Evolutionary conservation across 2,888 invertebrate species (phyloP).

Genomic region (Fissipunctia ypsillon): DNA sequence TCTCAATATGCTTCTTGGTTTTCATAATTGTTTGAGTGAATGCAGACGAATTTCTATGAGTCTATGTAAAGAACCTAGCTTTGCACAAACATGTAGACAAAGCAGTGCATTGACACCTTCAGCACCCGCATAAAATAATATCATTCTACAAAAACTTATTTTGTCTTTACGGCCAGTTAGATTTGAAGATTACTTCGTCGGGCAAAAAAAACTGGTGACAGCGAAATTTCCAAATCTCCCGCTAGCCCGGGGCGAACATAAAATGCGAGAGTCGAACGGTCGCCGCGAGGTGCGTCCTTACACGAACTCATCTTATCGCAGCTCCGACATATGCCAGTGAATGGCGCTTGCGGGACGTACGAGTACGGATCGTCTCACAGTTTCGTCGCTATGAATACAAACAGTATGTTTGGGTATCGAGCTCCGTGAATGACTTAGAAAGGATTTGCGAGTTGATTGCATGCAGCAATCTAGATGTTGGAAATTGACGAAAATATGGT

Average conservation of each 20-base stretch:
- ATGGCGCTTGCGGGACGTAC: constrained; percentile 28
- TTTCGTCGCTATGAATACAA: constrained; percentile 61
- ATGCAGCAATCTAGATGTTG: constrained; percentile 57
- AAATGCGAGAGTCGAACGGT: constrained; percentile 69
- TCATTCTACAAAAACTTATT: constrained; percentile 73
- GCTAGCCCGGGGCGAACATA: constrained; percentile 72
- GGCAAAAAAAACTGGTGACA: constrained; percentile 80
- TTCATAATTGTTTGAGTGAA: constrained; percentile 31
- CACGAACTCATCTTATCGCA: constrained; percentile 79
- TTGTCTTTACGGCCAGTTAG: constrained; percentile 84
- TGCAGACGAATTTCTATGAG: constrained; percentile 23
- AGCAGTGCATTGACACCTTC: constrained; percentile 67
- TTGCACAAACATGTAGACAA: constrained; percentile 25
- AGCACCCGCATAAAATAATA: constrained; percentile 61
- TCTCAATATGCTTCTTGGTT: background rate
- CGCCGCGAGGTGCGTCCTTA: constrained; percentile 79
- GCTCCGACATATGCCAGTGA: constrained; percentile 50
- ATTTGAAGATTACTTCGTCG: constrained; percentile 81
- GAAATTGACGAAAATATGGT: constrained; percentile 54
- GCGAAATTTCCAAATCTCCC: constrained; percentile 77
- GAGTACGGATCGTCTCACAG: constrained; percentile 37
- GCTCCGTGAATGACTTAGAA: constrained; percentile 57
- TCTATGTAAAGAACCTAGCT: constrained; percentile 9
- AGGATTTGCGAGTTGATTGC: constrained; percentile 61
- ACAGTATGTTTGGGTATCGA: constrained; percentile 63